Evolutionary conservation across 2,888 invertebrate species (phyloP), one percentile per base, ranked within the genome.

Genomic region (Hypomecis atomaria): DNA sequence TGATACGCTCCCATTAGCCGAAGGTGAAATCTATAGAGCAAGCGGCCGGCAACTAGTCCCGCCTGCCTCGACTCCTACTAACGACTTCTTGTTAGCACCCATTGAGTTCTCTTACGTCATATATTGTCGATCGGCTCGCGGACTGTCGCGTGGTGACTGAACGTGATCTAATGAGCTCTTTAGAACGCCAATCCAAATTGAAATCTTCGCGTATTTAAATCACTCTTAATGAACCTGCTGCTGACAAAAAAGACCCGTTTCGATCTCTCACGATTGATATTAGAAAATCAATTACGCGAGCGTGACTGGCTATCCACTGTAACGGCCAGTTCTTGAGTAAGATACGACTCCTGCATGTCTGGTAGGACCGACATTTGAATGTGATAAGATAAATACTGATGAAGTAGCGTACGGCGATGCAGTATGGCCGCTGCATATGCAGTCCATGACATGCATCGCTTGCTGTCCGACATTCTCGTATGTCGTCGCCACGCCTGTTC

Each of bases 11-110:
- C 79, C 74, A 86, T 87, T 85, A 81, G 67, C 67, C 74, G 81
- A 82, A 86, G 83, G 86, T 87, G 82, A 84, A 84, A 87, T 84
- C 81, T 76, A 78, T 83, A 80, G 76, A 85, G 74, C 72, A 67
- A 74, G 74, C 74, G 72, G 76, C 73, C 75, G 71, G 76, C 77
- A 79, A 78, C 79, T 71, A 71, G 75, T 73, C 66, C 70, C 60
- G 71, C 68, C 72, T 65, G 70, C 73, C 68, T 66, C 61, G 57
- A 74, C 69, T 72, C 66, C 71, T 77, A 76, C 81, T 84, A 84
- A 84, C 83, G 77, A 80, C 83, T 65, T 78, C 87, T 89, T 83
- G 86, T 89, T 88, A 87, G 81, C 88, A 85, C 84, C 84, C 86
- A 86, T 85, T 83, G 78, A 83, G 76, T 75, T 71, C 74, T 73